Evolutionary conservation across 2,113 vertebrate species (phyloP).

Genomic region (Anguilla japonica): DNA sequence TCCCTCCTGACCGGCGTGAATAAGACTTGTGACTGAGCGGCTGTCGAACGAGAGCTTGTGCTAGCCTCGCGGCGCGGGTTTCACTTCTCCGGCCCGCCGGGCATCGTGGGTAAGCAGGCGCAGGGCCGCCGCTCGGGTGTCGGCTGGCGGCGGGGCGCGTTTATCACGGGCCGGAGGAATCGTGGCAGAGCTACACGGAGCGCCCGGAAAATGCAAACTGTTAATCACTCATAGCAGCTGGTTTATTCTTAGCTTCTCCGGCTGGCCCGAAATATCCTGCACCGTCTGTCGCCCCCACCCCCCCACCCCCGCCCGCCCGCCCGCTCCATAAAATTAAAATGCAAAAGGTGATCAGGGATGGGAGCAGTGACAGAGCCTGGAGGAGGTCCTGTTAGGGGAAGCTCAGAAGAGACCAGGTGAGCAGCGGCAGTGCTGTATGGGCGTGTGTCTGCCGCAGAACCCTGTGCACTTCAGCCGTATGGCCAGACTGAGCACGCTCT

Average conservation of each 20-base stretch:
- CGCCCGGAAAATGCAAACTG: slow-evolving; percentile 43
- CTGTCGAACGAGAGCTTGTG: neutral
- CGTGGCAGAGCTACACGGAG: slow-evolving; percentile 35
- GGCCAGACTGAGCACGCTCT: slow-evolving; percentile 34
- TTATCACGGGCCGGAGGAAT: slow-evolving; percentile 11
- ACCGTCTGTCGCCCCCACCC: slow-evolving; percentile 47
- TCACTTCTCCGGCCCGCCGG: neutral
- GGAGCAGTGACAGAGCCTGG: slow-evolving; percentile 13
- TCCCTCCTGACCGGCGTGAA: slow-evolving; percentile 29
- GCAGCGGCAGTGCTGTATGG: slow-evolving; percentile 29
- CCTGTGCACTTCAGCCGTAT: slow-evolving; percentile 34
- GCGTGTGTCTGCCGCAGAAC: slow-evolving; percentile 22
- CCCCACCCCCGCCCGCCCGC: slow-evolving; percentile 7
- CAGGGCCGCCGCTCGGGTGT: slow-evolving; percentile 7
- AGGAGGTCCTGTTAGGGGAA: slow-evolving; percentile 23
- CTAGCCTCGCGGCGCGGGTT: neutral
- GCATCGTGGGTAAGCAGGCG: slow-evolving; percentile 13
- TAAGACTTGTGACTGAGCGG: neutral
- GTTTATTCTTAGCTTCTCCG: slow-evolving; percentile 59
- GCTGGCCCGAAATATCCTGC: slow-evolving; percentile 55
- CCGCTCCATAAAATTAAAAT: slow-evolving; percentile 43
- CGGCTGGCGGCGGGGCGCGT: slow-evolving; percentile 17
- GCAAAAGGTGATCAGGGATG: slow-evolving; percentile 35
- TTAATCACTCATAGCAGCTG: slow-evolving; percentile 56
- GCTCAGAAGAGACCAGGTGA: slow-evolving; percentile 18